A percentile compares a stretch with the other conserved stretches of the same genome.
phyloP scores from a whole-genome alignment of 1,140 invertebrate genomes.

The Eriosoma lanigerum region DNA sequence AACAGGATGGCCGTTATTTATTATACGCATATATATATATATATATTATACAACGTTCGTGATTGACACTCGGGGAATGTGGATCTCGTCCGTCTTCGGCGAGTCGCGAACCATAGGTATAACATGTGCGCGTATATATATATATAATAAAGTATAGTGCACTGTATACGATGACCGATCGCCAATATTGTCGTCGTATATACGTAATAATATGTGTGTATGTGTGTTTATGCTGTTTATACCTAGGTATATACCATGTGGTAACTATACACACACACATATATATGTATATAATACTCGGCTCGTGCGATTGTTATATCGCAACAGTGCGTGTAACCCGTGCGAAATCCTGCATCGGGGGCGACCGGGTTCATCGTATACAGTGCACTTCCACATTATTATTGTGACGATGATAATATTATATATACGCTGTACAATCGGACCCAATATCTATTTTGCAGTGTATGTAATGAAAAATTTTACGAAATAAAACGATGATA shows the following conservation, averaged over 20 bases:
- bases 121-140: too few relatives aligned
- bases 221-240: not conserved
- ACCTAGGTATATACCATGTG: not conserved
- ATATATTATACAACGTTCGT: not conserved
- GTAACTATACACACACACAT: not conserved
- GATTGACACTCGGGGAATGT: slow-evolving; percentile 51
- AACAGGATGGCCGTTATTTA: slow-evolving; percentile 44
- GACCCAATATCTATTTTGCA: too few relatives aligned
- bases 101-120: not conserved
- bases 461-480: too few relatives aligned
- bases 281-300: too few relatives aligned
- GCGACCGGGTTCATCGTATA: not conserved
- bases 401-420: too few relatives aligned
- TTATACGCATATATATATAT: not conserved
- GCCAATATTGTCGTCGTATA: slow-evolving; percentile 45
- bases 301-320: not conserved
- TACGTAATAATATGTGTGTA: not conserved
- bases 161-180: slow-evolving; percentile 1
- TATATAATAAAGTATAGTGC: not conserved
- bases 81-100: slow-evolving; percentile 43
- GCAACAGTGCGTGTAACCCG: not conserved
- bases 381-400: too few relatives aligned
- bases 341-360: not conserved
- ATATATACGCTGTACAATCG: too few relatives aligned
- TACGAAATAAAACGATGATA: too few relatives aligned